A percentile compares a stretch with the other conserved stretches of the same genome.
phyloP scores from a whole-genome alignment of 2,888 invertebrate species.

The Biston stratarius region DNA sequence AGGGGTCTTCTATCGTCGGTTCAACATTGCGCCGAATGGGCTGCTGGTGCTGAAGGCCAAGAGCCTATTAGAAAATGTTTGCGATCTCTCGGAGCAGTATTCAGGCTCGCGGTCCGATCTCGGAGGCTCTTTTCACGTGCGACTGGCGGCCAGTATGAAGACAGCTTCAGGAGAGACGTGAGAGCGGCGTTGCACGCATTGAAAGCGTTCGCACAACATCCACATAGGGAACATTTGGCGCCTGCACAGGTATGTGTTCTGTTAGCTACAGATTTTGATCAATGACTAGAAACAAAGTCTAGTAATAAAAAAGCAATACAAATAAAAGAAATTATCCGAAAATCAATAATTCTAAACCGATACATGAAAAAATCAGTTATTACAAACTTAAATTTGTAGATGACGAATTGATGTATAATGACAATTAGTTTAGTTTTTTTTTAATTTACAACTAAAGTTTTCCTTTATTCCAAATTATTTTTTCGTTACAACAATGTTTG shows the following conservation, averaged over 20 bases:
- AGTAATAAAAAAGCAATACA: too few relatives aligned
- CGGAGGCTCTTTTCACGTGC: slow-evolving; percentile 93
- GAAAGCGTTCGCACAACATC: slow-evolving; percentile 89
- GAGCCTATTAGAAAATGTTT: slow-evolving; percentile 96
- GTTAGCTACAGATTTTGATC: too few relatives aligned
- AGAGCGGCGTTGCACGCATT: slow-evolving; percentile 93
- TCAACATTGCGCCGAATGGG: slow-evolving; percentile 95
- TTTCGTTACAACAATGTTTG: too few relatives aligned
- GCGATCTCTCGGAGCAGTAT: slow-evolving; percentile 95
- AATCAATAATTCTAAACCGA: too few relatives aligned
- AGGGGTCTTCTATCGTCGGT: slow-evolving; percentile 95
- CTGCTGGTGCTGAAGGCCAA: slow-evolving; percentile 94
- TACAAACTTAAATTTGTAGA: too few relatives aligned
- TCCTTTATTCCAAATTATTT: too few relatives aligned
- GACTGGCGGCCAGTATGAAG: slow-evolving; percentile 95
- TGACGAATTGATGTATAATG: too few relatives aligned
- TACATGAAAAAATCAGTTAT: too few relatives aligned
- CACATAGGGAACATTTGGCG: slow-evolving; percentile 90
- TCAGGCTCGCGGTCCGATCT: slow-evolving; percentile 96
- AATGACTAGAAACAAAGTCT: too few relatives aligned
- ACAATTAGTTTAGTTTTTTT: too few relatives aligned
- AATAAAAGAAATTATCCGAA: too few relatives aligned
- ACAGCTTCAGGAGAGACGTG: slow-evolving; percentile 93
- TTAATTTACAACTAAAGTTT: too few relatives aligned
- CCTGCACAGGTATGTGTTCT: slow-evolving; percentile 88